Evolutionary conservation across 2,113 vertebrate genomes (phyloP).

Genomic region (Rutilus rutilus): DNA sequence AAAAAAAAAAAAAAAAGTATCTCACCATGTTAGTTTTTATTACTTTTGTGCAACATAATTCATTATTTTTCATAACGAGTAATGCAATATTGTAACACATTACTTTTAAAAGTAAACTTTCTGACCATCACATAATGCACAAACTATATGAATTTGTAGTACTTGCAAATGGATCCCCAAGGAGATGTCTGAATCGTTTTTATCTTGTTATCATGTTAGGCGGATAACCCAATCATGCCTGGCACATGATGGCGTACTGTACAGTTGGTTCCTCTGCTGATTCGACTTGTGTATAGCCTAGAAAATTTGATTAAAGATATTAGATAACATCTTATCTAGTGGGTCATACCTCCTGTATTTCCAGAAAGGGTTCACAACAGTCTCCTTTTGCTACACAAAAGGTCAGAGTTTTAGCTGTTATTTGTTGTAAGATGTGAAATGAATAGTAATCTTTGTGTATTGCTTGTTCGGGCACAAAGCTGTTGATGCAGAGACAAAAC

Average conservation of each 20-base stretch:
- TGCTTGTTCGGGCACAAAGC: constrained; percentile 7
- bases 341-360: constrained; percentile 24
- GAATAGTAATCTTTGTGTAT: constrained; percentile 37
- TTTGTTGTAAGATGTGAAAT: constrained; percentile 35
- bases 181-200: constrained; percentile 18
- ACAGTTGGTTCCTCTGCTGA: constrained; percentile 4
- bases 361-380: constrained; percentile 23
- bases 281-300: constrained; percentile 14
- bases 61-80: neutral
- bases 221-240: constrained; percentile 16
- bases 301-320: constrained; percentile 47
- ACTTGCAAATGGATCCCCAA: constrained; percentile 4
- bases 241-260: neutral
- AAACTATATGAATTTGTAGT: neutral
- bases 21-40: neutral
- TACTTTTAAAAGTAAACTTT: neutral
- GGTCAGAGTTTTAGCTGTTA: constrained; percentile 34
- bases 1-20: neutral
- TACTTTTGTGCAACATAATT: neutral
- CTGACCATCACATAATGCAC: neutral
- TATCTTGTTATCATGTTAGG: constrained; percentile 6
- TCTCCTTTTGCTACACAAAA: constrained; percentile 21
- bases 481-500: constrained; percentile 43
- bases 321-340: constrained; percentile 49
- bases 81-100: neutral